A percentile compares a stretch with the other conserved stretches of the same genome.
Conservation (phyloP, 1,140 invertebrate genomes). For the Apis florea region DNA sequence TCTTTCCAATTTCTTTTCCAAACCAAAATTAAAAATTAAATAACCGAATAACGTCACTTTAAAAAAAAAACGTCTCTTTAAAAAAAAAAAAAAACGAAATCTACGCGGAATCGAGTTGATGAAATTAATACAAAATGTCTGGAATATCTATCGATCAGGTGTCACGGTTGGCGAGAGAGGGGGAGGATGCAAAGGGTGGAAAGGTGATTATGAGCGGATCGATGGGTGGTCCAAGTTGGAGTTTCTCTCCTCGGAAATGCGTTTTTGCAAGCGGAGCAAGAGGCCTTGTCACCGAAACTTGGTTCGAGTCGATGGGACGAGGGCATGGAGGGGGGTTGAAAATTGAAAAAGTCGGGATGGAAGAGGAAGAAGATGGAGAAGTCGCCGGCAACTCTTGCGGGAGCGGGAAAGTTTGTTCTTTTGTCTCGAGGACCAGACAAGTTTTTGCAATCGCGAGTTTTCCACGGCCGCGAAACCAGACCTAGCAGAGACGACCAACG, state of each 20-base stretch:
- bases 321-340: constrained; percentile 1
- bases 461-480: constrained; percentile 51
- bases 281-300: constrained; percentile 49
- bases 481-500: constrained; percentile 1
- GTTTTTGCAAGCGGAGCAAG: constrained; percentile 44
- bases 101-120: too few species aligned
- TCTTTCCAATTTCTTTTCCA: too few species aligned
- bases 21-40: too few species aligned
- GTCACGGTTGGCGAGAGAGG: neutral
- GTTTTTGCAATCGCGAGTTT: constrained; percentile 64
- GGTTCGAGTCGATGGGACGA: neutral
- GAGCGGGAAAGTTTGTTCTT: constrained; percentile 58
- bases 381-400: constrained; percentile 62
- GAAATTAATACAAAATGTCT: too few species aligned
- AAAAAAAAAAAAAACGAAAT: too few species aligned
- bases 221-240: constrained; percentile 33
- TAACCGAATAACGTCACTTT: too few species aligned
- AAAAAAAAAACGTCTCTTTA: too few species aligned
- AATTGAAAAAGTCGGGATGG: constrained; percentile 40
- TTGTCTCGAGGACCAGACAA: constrained; percentile 58
- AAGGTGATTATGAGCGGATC: constrained; percentile 41
- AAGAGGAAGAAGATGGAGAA: constrained; percentile 64
- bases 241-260: constrained; percentile 30
- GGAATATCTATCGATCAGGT: neutral
- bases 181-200: constrained; percentile 1